Percentiles rank a stretch among this genome's conserved stretches.
Evolutionary conservation across 64 coral and sea anemone species (phyloP).

Genomic region (Acropora tenuis): DNA sequence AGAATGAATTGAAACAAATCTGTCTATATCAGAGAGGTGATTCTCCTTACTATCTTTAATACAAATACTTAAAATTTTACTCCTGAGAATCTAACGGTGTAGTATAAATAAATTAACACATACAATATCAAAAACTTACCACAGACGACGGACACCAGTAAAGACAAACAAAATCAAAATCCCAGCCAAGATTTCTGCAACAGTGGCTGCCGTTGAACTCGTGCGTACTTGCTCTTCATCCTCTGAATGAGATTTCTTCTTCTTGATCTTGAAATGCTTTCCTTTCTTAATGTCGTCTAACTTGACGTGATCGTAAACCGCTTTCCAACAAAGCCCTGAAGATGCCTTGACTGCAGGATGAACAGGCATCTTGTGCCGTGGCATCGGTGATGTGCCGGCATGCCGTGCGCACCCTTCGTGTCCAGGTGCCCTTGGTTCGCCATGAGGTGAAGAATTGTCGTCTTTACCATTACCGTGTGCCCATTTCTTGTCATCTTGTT

Average conservation of each 20-base stretch:
- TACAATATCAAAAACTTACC: background rate
- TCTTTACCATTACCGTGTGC: background rate
- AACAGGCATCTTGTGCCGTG: background rate
- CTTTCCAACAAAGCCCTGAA: constrained; percentile 3
- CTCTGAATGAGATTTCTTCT: background rate
- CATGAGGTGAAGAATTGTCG: background rate
- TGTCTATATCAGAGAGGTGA: too few species aligned
- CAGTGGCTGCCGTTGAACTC: background rate
- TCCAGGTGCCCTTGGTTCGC: background rate
- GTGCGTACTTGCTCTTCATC: background rate
- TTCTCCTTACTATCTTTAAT: too few species aligned
- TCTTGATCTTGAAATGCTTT: background rate
- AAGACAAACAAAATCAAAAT: too few species aligned
- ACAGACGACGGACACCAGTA: too few species aligned
- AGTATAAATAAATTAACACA: background rate
- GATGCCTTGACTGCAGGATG: background rate
- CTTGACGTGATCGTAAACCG: background rate
- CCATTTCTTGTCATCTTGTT: background rate
- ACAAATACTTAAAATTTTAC: too few species aligned
- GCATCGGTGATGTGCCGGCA: background rate
- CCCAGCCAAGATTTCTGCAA: background rate
- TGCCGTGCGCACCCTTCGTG: background rate
- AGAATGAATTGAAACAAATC: too few species aligned
- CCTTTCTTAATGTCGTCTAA: constrained; percentile 2
- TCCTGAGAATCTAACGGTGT: too few species aligned